Percentiles rank a stretch among this genome's conserved stretches.
phyloP scores from a whole-genome alignment of 2,113 vertebrate genomes.

The Elanus axillaris region DNA sequence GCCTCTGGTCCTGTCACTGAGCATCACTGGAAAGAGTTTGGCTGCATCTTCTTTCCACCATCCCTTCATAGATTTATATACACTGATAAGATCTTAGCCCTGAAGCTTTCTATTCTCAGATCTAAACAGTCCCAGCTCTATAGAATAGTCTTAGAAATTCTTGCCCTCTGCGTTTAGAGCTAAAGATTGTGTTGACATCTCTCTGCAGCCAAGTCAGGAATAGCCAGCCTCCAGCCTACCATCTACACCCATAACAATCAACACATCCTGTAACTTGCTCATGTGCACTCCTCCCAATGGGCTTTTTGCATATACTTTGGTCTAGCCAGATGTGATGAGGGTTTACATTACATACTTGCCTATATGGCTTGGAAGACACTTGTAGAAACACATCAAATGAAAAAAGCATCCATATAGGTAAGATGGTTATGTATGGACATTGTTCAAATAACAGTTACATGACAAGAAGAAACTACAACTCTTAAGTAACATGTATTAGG shows the following conservation, averaged over 20 bases:
- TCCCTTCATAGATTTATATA: not conserved
- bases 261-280: not conserved
- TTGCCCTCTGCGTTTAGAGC: not conserved
- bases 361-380: not conserved
- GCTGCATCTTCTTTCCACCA: not conserved
- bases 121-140: not conserved
- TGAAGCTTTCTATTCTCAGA: not conserved
- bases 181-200: not conserved
- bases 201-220: not conserved
- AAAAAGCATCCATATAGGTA: fast-evolving
- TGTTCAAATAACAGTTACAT: not conserved
- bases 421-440: not conserved
- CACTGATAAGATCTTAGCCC: not conserved
- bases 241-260: not conserved
- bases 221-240: not conserved
- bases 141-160: not conserved
- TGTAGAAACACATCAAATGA: not conserved
- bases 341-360: not conserved
- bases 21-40: not conserved
- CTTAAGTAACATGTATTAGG: not conserved
- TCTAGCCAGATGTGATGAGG: not conserved
- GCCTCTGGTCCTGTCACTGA: not conserved
- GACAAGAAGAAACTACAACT: not conserved
- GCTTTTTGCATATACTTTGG: not conserved
- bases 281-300: fast-evolving